Evolutionary conservation across 2,113 vertebrate genomes (phyloP).

Genomic region (Diadophis punctatus): DNA sequence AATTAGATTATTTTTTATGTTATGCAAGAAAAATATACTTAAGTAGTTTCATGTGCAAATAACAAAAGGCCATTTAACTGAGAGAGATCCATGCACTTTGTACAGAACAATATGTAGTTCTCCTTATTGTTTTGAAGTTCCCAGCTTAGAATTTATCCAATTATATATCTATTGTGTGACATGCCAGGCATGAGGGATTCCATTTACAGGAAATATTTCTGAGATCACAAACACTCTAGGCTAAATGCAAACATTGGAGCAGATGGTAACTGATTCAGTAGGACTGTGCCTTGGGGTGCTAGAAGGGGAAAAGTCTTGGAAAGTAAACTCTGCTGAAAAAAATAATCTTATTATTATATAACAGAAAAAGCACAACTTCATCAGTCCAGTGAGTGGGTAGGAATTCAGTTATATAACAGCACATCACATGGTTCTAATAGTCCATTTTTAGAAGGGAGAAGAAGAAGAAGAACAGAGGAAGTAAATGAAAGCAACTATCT

Average conservation of each 20-base stretch:
- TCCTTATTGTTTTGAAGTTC: conserved; percentile 67
- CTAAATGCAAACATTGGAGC: conserved; percentile 76
- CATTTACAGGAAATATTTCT: conserved; percentile 77
- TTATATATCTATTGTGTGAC: conserved; percentile 71
- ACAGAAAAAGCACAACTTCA: conserved; percentile 44
- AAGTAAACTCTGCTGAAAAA: conserved; percentile 63
- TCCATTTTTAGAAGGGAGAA: neutral
- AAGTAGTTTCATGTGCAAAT: conserved; percentile 53
- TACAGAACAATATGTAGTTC: conserved; percentile 41
- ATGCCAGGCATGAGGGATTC: conserved; percentile 68
- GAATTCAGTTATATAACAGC: conserved; percentile 50
- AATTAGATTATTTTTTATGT: conserved; percentile 45
- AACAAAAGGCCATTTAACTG: conserved; percentile 9
- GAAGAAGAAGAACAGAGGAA: neutral
- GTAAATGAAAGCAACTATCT: conserved; percentile 16
- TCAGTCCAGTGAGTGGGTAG: conserved; percentile 42
- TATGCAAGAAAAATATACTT: conserved; percentile 25
- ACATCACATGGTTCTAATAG: conserved; percentile 1
- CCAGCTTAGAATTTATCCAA: conserved; percentile 70
- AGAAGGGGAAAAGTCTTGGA: conserved; percentile 61
- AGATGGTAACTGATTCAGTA: conserved; percentile 74
- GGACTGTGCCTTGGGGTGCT: conserved; percentile 60
- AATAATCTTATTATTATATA: conserved; percentile 60
- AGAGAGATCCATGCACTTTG: conserved; percentile 25
- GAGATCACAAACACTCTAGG: conserved; percentile 72